Conservation (phyloP, 2,113 vertebrate genomes). For the Larimichthys polyactis region DNA sequence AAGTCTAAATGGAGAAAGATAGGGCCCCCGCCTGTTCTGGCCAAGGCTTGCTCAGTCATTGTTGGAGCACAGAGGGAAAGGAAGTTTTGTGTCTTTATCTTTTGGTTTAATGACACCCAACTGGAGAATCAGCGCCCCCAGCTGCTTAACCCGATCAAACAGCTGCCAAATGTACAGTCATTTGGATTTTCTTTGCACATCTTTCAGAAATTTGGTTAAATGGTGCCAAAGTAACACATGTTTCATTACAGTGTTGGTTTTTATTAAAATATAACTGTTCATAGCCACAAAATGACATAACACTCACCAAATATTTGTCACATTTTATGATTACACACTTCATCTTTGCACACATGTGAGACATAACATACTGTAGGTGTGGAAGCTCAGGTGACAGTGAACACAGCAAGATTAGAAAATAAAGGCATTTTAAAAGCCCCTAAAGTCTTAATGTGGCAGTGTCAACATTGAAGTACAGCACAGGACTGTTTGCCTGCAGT, state of each 20-base stretch:
- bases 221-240: not conserved
- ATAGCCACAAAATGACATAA: slow-evolving; percentile 57
- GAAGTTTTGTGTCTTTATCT: no score
- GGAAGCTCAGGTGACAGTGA: slow-evolving; percentile 44
- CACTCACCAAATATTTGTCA: slow-evolving; percentile 42
- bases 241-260: slow-evolving; percentile 45
- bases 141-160: no score
- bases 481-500: not conserved
- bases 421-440: slow-evolving; percentile 30
- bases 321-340: slow-evolving; percentile 29
- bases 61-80: no score
- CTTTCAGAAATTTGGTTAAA: not conserved
- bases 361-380: slow-evolving; percentile 17
- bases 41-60: no score
- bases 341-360: slow-evolving; percentile 22
- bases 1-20: no score
- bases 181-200: no score
- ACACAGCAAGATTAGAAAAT: slow-evolving; percentile 30
- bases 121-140: no score
- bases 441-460: slow-evolving; percentile 51
- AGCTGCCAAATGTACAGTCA: no score
- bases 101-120: no score
- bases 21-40: no score
- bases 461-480: slow-evolving; percentile 47
- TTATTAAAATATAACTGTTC: slow-evolving; percentile 74